These are phyloP conservation scores for Corella eumyota DNA, from an alignment of 23 tunicate species.

Conservation along the genomic window DNA sequence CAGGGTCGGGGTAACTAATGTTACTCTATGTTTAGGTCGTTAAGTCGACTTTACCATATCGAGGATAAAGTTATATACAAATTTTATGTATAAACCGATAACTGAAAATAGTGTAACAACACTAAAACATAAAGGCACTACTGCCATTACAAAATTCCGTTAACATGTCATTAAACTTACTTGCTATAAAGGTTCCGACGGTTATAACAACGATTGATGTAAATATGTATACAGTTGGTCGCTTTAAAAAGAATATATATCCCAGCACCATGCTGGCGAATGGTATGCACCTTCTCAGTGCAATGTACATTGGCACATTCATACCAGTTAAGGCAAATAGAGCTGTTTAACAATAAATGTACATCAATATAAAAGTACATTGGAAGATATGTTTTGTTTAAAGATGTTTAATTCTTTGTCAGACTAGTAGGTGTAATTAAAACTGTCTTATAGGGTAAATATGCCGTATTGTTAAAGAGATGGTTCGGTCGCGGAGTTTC, in stretches of 20 bases:
- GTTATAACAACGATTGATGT: constrained; percentile 53
- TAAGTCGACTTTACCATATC: no score
- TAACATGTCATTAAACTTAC: no score
- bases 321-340: constrained; percentile 80
- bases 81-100: no score
- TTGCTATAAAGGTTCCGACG: constrained; percentile 66
- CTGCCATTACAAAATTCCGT: no score
- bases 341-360: constrained; percentile 28
- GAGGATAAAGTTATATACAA: no score
- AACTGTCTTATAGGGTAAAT: not conserved
- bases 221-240: constrained; percentile 20
- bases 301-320: constrained; percentile 96
- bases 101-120: no score
- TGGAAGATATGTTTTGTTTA: not conserved
- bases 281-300: constrained; percentile 84
- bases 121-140: no score
- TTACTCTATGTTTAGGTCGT: no score
- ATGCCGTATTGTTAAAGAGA: not conserved
- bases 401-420: not conserved
- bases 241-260: constrained; percentile 30
- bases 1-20: no score
- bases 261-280: constrained; percentile 63
- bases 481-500: no score
- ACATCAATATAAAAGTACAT: not conserved
- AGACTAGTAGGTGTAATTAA: not conserved